Evolutionary conservation across 2,113 vertebrate genomes (phyloP).

Genomic region (Caranx ignobilis): DNA sequence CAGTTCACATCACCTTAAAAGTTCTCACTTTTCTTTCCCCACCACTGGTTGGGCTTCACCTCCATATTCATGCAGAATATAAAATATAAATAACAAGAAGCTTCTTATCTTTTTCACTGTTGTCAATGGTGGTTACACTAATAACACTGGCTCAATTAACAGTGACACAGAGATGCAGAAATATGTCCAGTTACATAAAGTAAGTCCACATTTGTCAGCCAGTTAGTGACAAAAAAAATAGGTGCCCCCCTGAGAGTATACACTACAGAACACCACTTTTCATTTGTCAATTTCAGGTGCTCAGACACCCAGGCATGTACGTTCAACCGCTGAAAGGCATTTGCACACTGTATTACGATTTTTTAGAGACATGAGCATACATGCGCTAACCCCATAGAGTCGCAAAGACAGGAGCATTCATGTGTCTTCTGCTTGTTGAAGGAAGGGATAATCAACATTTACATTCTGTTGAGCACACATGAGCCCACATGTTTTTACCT

Average conservation of each 20-base stretch:
- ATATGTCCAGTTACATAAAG: neutral
- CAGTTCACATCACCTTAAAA: neutral
- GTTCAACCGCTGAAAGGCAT: constrained; percentile 30
- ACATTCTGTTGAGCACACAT: constrained; percentile 40
- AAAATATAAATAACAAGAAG: neutral
- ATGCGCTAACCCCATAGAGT: constrained; percentile 23
- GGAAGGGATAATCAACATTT: constrained; percentile 37
- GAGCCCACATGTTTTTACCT: constrained; percentile 39
- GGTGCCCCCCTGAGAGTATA: neutral
- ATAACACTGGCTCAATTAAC: neutral
- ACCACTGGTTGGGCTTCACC: neutral
- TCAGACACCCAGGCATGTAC: constrained; percentile 17
- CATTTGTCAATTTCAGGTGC: neutral
- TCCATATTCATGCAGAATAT: neutral
- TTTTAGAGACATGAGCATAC: constrained; percentile 38
- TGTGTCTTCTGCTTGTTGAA: constrained; percentile 50
- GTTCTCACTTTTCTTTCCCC: too few relatives aligned
- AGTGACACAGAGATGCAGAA: neutral
- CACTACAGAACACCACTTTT: neutral
- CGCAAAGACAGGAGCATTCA: constrained; percentile 47
- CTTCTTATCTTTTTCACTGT: neutral
- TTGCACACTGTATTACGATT: constrained; percentile 21
- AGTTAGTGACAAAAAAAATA: neutral
- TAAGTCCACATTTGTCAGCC: too few relatives aligned
- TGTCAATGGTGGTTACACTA: neutral